Evolutionary conservation across 2,113 vertebrate genomes (phyloP).

Genomic region (Charina bottae): DNA sequence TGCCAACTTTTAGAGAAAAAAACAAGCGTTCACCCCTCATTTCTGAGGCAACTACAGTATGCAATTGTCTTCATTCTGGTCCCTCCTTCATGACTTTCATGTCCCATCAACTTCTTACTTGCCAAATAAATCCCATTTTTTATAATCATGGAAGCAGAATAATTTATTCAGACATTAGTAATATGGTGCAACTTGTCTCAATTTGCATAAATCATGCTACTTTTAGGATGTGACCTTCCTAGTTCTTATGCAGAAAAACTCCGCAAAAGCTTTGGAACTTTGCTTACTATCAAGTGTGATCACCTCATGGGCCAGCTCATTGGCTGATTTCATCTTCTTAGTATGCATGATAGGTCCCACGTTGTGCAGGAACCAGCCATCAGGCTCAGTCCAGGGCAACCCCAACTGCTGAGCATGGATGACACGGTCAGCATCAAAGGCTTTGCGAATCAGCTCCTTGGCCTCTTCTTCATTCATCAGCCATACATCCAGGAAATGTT

Average conservation of each 20-base stretch:
- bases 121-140: background rate
- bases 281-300: constrained; percentile 60
- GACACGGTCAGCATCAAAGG: constrained; percentile 73
- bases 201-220: background rate
- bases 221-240: background rate
- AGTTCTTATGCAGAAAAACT: too few relatives aligned
- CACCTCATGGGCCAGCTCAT: constrained; percentile 59
- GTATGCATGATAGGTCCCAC: constrained; percentile 62
- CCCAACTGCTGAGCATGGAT: constrained; percentile 82
- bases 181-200: background rate
- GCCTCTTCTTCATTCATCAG: constrained; percentile 83
- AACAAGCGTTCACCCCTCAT: background rate
- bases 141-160: background rate
- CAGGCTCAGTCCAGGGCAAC: constrained; percentile 74
- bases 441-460: constrained; percentile 72
- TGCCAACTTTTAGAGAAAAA: background rate
- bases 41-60: background rate
- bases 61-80: too few relatives aligned
- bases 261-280: background rate
- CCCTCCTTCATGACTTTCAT: too few relatives aligned
- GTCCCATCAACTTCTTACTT: background rate
- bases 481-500: constrained; percentile 81
- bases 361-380: constrained; percentile 65
- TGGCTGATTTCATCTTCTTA: constrained; percentile 23
- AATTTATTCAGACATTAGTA: background rate